Evolutionary conservation across 2,888 invertebrate species (phyloP).

Genomic region (Hemaris fuciformis): DNA sequence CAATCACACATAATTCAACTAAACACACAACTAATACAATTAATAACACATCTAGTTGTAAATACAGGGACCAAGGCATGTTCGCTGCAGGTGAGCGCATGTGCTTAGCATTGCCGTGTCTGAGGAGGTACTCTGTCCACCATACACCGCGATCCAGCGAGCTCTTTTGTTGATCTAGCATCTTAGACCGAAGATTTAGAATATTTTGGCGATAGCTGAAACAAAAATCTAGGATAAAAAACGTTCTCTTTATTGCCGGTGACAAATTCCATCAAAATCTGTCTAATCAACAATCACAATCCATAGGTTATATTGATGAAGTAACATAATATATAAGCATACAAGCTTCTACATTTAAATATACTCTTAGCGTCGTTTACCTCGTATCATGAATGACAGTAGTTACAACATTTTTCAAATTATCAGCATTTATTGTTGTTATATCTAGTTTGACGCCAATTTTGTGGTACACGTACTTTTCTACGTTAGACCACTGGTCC

Average conservation of each 20-base stretch:
- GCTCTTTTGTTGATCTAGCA: constrained; percentile 2
- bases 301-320: too few species aligned
- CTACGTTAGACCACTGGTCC: constrained; percentile 67
- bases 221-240: too few species aligned
- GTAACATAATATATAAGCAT: too few species aligned
- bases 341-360: neutral
- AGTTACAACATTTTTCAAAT: constrained; percentile 39
- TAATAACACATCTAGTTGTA: neutral
- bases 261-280: too few species aligned
- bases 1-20: too few species aligned
- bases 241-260: too few species aligned
- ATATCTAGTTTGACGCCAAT: constrained; percentile 48
- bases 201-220: neutral
- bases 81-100: constrained; percentile 9
- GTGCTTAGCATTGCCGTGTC: neutral
- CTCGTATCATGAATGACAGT: constrained; percentile 42
- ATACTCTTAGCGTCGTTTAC: constrained; percentile 24
- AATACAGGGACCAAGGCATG: neutral
- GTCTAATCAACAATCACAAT: too few species aligned
- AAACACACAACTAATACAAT: neutral
- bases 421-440: constrained; percentile 38
- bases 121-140: constrained; percentile 11
- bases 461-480: constrained; percentile 42
- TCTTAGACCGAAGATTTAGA: neutral
- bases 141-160: constrained; percentile 8